Percentiles rank a stretch among this genome's conserved stretches.
Evolutionary conservation across 2,113 vertebrate genomes (phyloP).

Genomic region (Origma solitaria): DNA sequence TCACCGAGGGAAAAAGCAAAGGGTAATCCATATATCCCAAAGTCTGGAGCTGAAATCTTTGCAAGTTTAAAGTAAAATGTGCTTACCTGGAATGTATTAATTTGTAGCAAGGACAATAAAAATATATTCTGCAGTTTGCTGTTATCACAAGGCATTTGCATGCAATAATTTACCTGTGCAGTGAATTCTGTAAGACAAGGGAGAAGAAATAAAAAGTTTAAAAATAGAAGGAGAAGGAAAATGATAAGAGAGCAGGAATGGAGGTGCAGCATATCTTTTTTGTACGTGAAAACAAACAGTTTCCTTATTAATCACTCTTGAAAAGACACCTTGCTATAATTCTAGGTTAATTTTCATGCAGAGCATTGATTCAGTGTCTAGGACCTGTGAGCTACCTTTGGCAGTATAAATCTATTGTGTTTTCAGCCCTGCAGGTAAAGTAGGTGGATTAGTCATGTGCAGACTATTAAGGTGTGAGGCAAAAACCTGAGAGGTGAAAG

Average conservation of each 20-base stretch:
- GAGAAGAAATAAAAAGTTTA: constrained; percentile 25
- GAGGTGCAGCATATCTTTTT: neutral
- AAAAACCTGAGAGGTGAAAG: neutral
- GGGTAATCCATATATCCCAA: constrained; percentile 48
- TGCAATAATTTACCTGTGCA: constrained; percentile 6
- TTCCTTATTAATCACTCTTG: neutral
- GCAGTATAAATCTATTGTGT: neutral
- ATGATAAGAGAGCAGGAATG: neutral
- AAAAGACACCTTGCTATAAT: neutral
- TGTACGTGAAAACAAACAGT: neutral
- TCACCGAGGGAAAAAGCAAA: constrained; percentile 7
- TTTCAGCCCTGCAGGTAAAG: neutral
- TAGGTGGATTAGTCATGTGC: neutral
- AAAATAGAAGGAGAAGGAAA: neutral
- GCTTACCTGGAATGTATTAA: constrained; percentile 44
- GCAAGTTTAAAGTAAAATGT: constrained; percentile 33
- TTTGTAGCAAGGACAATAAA: constrained; percentile 47
- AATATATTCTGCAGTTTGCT: constrained; percentile 27
- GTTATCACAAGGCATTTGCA: constrained; percentile 16
- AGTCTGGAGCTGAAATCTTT: constrained; percentile 20
- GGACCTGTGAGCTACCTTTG: neutral
- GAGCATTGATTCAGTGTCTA: neutral
- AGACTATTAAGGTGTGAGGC: neutral
- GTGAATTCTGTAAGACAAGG: constrained; percentile 11
- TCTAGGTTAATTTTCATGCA: neutral